Evolutionary conservation across 2,113 vertebrate genomes (phyloP), one percentile per base, ranked within the genome.

Genomic region (Hoplias malabaricus): DNA sequence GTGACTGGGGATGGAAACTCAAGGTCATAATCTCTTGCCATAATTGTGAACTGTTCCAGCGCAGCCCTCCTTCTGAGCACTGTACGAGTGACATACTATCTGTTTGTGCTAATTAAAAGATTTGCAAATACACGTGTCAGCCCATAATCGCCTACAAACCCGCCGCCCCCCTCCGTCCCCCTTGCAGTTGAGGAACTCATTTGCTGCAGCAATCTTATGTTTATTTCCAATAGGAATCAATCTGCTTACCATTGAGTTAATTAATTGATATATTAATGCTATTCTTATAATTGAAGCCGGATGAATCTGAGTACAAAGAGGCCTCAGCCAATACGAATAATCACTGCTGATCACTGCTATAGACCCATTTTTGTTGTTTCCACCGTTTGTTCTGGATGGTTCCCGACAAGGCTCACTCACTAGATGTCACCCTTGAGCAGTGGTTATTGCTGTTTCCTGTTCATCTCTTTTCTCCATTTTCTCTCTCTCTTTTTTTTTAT

Each of bases 341-440:
- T 89, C n/a, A n/a, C n/a, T n/a, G 89, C 86, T 88, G 90, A 93
- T 92, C 89, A 90, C 87, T 91, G 87, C 90, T 85, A 90, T 91
- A 88, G 88, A 88, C 90, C 91, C 87, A 90, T 90, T 75, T 78
- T 68, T 67, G 25, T 73, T 80, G 53, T 66, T 59, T 63, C 54
- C 43, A 43, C 33, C 9, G 34, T 73, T 77, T 74, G 62, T 61
- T 78, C 73, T 25, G 5, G 12, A 7, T 25, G 11, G 36, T 54
- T 23, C 50, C 46, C 27, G 33, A 3, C 62, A 31, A 12, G 29
- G 13, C 59, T 4, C 54, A 21, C 43, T 29, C 90, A 86, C 89
- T 92, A 92, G 92, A 91, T 93, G 91, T 86, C 91, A 92, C 84
- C 89, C 86, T 93, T 91, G 92, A 91, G 91, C 88, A 91, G 86